Base-by-base conservation (phyloP, 2,888 invertebrate genomes). In the Abscondita cerata region DNA sequence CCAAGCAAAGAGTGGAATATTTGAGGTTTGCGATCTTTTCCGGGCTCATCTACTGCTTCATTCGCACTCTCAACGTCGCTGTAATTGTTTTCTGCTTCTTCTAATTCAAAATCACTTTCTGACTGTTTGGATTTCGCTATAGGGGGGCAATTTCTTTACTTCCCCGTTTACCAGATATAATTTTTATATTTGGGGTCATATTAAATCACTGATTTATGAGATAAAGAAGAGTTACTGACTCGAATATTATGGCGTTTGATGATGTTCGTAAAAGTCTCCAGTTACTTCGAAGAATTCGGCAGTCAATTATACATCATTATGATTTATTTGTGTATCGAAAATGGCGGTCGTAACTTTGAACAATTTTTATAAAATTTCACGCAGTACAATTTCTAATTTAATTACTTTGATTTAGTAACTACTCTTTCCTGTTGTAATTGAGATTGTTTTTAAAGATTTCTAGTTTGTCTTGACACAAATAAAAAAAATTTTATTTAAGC, bases 101-200 rank as follows among this genome's bases (percentile, higher is more conserved):
- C n/a, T n/a, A n/a, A n/a, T n/a, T n/a, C n/a, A n/a, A n/a, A n/a
- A n/a, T n/a, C n/a, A n/a, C n/a, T n/a, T n/a, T n/a, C n/a, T n/a
- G n/a, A n/a, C n/a, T n/a, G n/a, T n/a, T n/a, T n/a, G n/a, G n/a
- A n/a, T n/a, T n/a, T n/a, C n/a, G n/a, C n/a, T n/a, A n/a, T n/a
- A n/a, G n/a, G n/a, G n/a, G n/a, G n/a, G n/a, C n/a, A n/a, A n/a
- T n/a, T n/a, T n/a, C n/a, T n/a, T n/a, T n/a, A n/a, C n/a, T n/a
- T n/a, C n/a, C n/a, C n/a, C 52, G 36, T 18, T 52, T 36, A 13
- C 36, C 52, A 52, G 36, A 36, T 52, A 52, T 50, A 6, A 50
- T 33, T 36, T n/a, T 36, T 36, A 20, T 40, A 40, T 52, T 40
- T 52, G 52, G 40, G 52, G 41, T 15, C 31, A 31, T 25, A 52